Evolutionary conservation across 2,888 invertebrate species (phyloP), one percentile per base, ranked within the genome.

Genomic region (Tuberolachnus salignus): DNA sequence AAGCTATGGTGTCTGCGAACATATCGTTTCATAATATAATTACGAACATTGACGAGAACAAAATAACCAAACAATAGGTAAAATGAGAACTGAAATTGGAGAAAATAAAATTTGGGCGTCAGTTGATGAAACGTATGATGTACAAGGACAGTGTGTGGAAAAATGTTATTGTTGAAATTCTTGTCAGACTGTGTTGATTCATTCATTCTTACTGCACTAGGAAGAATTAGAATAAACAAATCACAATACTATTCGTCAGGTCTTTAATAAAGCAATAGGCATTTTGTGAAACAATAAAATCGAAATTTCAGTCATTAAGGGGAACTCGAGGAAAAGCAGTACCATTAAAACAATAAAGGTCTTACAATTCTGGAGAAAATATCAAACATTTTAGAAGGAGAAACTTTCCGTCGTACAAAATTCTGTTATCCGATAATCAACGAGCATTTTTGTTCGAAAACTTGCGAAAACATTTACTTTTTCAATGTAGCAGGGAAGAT

Each of bases 101-200:
- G 13, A 63, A 8, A 44, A 44, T 63, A 9, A 51, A 67, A 67
- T 67, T 67, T 67, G 67, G 63, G 23, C 23, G 23, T 23, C 57
- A 23, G 14, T 57, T 26, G 23, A 14, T 14, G 26, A 57, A 57
- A 55, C 61, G 3, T 34, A n/a, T 61, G n/a, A 61, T 61, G 42
- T 61, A 61, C n/a, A 61, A n/a, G 61, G 42, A 44, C 42, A 13
- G 44, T 63, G 21, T 63, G 63, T 63, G 63, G 19, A n/a, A 14
- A 44, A 44, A 63, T 63, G 44, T 44, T 63, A 44, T 63, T 63
- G 44, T 63, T 63, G 44, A 44, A 63, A 63, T 13, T 63, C 34
- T 34, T n/a, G n/a, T 23, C 34, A 19, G 34, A 61, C n/a, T 61
- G 11, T 42, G n/a, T 61, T 61, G 42, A n/a, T n/a, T 61, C 61